Conservation (phyloP, 2,888 invertebrate species). For the Yponomeuta sedellus region DNA sequence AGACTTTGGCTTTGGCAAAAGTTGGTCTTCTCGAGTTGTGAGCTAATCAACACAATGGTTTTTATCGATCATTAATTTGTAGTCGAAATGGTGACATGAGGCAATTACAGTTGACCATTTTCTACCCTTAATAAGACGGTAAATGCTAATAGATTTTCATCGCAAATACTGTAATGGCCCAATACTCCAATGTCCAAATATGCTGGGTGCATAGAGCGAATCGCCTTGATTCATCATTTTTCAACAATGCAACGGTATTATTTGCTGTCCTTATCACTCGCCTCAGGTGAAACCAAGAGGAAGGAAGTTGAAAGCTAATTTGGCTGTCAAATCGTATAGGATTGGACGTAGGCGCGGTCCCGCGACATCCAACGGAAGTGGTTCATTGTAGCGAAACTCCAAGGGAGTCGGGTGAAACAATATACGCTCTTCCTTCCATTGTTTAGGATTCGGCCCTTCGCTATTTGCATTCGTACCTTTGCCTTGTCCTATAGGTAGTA, state of each 20-base stretch:
- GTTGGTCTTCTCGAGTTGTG: too few species aligned
- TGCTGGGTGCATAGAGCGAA: not conserved
- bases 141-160: too few species aligned
- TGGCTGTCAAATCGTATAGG: not conserved
- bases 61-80: too few species aligned
- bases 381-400: conserved; percentile 75
- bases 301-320: not conserved
- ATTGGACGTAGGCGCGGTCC: not conserved
- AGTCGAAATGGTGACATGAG: too few species aligned
- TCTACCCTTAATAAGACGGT: too few species aligned
- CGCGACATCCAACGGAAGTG: conserved; percentile 46
- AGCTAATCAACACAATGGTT: too few species aligned
- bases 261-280: not conserved
- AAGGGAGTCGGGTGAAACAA: conserved; percentile 63
- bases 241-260: not conserved
- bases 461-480: conserved; percentile 15
- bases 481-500: not conserved
- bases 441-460: conserved; percentile 33
- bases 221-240: too few species aligned
- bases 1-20: not conserved
- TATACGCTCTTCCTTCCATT: conserved; percentile 69
- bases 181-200: not conserved
- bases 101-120: too few species aligned
- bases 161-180: too few species aligned
- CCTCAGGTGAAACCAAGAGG: not conserved